Conservation (phyloP, 2,113 vertebrate genomes). For the Shinisaurus crocodilurus region DNA sequence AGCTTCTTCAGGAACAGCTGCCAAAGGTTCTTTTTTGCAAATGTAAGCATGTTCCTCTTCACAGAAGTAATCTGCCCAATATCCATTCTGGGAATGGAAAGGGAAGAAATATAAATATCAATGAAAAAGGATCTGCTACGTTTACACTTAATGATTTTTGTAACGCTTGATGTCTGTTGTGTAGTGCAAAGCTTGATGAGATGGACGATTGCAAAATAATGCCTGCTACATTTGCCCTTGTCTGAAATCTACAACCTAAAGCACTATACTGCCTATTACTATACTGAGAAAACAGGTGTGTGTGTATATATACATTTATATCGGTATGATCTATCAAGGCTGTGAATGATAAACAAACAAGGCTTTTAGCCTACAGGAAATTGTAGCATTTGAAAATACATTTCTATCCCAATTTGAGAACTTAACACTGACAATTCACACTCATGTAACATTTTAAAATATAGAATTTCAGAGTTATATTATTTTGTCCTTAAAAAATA, state of each 20-base stretch:
- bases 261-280: neutral
- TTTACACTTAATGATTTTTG: neutral
- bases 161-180: neutral
- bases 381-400: neutral
- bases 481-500: neutral
- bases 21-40: slow-evolving; percentile 87
- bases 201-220: neutral
- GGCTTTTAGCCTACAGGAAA: neutral
- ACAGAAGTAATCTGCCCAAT: slow-evolving; percentile 89
- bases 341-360: neutral
- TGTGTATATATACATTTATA: neutral
- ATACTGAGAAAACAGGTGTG: too few relatives aligned
- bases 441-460: neutral
- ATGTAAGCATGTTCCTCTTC: slow-evolving; percentile 84
- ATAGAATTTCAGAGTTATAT: neutral
- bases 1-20: slow-evolving; percentile 59
- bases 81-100: slow-evolving; percentile 80
- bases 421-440: neutral
- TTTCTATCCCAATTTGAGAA: neutral
- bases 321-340: too few relatives aligned
- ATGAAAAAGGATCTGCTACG: neutral
- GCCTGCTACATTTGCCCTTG: neutral
- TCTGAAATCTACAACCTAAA: neutral
- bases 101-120: slow-evolving; percentile 15
- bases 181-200: neutral